Conservation (phyloP, 2,113 vertebrate species). For the Periophthalmodon schlosseri region DNA sequence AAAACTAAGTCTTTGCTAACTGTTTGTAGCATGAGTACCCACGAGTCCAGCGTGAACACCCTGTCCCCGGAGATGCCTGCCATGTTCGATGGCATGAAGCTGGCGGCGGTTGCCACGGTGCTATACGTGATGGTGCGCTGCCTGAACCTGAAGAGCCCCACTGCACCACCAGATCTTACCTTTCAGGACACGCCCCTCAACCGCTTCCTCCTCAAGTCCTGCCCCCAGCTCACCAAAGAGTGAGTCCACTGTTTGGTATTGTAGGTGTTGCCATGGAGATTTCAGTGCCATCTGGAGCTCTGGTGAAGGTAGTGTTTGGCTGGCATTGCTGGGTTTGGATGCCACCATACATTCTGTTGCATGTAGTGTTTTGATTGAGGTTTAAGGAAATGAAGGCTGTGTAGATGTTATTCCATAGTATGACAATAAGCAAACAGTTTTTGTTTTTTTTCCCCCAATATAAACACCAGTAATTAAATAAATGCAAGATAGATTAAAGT, state of each 20-base stretch:
- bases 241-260: conserved; percentile 76
- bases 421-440: too few relatives aligned
- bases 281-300: conserved; percentile 26
- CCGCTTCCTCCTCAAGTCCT: conserved; percentile 92
- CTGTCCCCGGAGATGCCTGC: conserved; percentile 91
- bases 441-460: too few relatives aligned
- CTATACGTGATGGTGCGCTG: conserved; percentile 94
- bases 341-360: too few relatives aligned
- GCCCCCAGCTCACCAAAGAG: conserved; percentile 97
- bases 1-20: too few relatives aligned
- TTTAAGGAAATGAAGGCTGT: too few relatives aligned
- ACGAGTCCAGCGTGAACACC: conserved; percentile 71
- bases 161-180: conserved; percentile 88
- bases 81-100: conserved; percentile 95
- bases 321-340: too few relatives aligned
- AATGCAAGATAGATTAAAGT: too few relatives aligned
- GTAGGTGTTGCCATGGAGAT: conserved; percentile 35
- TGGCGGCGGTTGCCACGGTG: conserved; percentile 92
- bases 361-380: too few relatives aligned
- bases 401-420: too few relatives aligned
- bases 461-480: too few relatives aligned
- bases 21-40: conserved; percentile 65
- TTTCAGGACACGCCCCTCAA: conserved; percentile 92
- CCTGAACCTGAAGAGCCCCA: conserved; percentile 96
- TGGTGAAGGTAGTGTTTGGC: conserved; percentile 8